Evolutionary conservation across 2,797 vertebrate species (phyloP).

Genomic region (Myotis vivesi): DNA sequence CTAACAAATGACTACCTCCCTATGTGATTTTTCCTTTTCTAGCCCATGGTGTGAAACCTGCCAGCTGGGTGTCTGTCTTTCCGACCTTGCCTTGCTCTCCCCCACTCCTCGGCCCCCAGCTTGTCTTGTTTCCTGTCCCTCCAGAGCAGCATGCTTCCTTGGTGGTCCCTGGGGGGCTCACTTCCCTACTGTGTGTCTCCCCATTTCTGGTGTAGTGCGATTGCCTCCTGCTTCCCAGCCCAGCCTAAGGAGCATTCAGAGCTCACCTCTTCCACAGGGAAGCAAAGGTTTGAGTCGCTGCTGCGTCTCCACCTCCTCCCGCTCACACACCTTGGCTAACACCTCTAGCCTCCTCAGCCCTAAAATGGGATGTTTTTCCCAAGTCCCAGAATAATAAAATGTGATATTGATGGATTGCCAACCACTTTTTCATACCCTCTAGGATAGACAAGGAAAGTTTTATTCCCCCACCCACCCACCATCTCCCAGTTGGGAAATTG

Average conservation of each 20-base stretch:
- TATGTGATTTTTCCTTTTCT: not conserved
- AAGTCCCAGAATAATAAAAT: not conserved
- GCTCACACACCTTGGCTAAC: not conserved
- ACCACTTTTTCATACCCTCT: not conserved
- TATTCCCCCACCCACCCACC: not conserved
- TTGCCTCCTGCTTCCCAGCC: not conserved
- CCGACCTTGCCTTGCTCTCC: not conserved
- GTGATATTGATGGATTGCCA: not conserved
- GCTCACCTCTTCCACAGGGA: not conserved
- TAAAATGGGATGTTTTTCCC: not conserved
- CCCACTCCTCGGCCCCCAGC: not conserved
- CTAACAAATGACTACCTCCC: not conserved
- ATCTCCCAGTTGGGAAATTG: not conserved
- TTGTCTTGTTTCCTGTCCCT: not conserved
- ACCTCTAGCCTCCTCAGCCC: not conserved
- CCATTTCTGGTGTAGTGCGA: not conserved
- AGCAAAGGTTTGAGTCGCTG: not conserved
- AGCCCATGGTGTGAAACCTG: not conserved
- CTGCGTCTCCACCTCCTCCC: not conserved
- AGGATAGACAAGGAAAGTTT: not conserved
- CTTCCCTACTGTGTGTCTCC: not conserved
- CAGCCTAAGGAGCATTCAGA: not conserved
- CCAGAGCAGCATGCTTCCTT: not conserved
- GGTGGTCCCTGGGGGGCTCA: not conserved
- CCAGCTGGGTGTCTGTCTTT: not conserved